A percentile compares a stretch with the other conserved stretches of the same genome.
Conservation (phyloP, 2,113 vertebrate species). For the Argyrosomus japonicus region DNA sequence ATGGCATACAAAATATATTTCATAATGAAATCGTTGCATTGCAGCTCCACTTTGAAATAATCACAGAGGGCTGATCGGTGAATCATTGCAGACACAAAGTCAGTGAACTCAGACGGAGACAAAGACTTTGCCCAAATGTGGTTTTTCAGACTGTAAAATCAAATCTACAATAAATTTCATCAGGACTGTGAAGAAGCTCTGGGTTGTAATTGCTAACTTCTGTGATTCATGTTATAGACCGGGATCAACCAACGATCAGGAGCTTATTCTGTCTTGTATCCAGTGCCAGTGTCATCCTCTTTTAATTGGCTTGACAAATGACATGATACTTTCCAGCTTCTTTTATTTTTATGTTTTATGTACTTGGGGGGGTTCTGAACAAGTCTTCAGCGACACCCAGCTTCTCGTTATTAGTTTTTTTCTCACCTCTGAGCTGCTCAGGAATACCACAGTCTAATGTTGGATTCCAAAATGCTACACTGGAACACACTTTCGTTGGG, state of each 20-base stretch:
- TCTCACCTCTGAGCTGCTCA: neutral
- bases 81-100: neutral
- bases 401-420: neutral
- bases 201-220: neutral
- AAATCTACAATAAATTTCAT: neutral
- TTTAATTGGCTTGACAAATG: constrained; percentile 49
- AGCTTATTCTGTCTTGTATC: constrained; percentile 9
- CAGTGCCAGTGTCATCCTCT: neutral
- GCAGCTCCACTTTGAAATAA: neutral
- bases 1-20: neutral
- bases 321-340: constrained; percentile 11
- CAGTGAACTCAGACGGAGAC: neutral
- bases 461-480: constrained; percentile 5
- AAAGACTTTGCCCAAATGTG: neutral
- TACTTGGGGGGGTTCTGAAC: neutral
- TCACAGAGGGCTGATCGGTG: constrained; percentile 3
- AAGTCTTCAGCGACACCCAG: constrained; percentile 3
- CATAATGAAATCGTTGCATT: neutral
- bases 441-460: neutral
- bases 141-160: neutral
- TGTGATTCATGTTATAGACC: neutral
- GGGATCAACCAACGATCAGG: neutral
- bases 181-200: neutral
- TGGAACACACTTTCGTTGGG: constrained; percentile 9
- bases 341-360: constrained; percentile 11